Base-by-base conservation (phyloP, 2,113 vertebrate species). In the Thryonomys swinderianus region DNA sequence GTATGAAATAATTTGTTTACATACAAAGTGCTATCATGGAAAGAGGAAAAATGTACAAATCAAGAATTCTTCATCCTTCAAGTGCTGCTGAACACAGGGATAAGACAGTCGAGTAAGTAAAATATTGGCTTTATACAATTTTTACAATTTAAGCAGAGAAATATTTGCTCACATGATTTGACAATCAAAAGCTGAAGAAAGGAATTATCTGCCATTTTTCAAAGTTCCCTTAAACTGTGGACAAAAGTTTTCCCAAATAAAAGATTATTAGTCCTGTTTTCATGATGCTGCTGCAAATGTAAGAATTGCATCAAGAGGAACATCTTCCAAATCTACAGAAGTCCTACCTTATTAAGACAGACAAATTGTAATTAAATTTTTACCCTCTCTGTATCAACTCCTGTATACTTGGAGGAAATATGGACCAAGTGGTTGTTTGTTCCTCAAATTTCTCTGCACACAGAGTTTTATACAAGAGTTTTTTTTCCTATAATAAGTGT, bases 161-260 rank as follows among this genome's bases (percentile, higher is more conserved):
- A 69, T 64, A 55, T 59, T 88, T 93, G 32, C 48, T 90, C 40
- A 85, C 88, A 64, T 76, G 27, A 67, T n/a, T 34, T 74, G 85
- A 51, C 79, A 74, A 45, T 64, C 34, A 81, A 76, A 92, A 71
- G 1, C 18, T 81, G 4, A 67, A 21, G 23, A 37, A 85, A 83
- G 23, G 32, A 62, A 6, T 66, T 67, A 81, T 91, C 81, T 91
- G 1, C 7, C 40, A 40, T 64, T 91, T 16, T 82, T 18, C 42
- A 85, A 90, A 93, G 78, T 82, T 51, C 34, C 2, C 11, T 79
- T 87, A 90, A 66, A 2, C 18, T 32, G 17, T 73, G n/a, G 37
- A 61, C 10, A 66, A 90, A 88, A 16, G 84, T 1, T 0, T 86
- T 66, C 18, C 17, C 64, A 85, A 76, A 62, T 88, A 25, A 13